Evolutionary conservation across 1,140 invertebrate genomes (phyloP).

Genomic region (Drosophila busckii): DNA sequence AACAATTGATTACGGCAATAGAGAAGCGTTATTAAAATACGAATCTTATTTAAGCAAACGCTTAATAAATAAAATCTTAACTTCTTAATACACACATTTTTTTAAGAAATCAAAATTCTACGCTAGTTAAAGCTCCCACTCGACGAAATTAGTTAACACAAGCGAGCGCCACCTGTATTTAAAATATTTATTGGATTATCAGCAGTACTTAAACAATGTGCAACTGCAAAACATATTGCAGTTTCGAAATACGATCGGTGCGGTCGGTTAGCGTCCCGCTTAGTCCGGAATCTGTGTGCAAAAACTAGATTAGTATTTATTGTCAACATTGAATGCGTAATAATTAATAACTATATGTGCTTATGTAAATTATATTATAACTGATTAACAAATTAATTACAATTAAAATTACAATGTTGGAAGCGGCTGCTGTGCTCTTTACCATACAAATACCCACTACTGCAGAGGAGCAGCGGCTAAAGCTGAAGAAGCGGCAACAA

Average conservation of each 20-base stretch:
- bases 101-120: too few species aligned
- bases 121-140: too few species aligned
- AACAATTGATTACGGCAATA: too few species aligned
- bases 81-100: too few species aligned
- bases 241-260: slow-evolving; percentile 51
- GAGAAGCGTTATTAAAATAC: too few species aligned
- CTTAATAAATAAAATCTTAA: too few species aligned
- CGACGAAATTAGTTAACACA: too few species aligned
- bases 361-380: slow-evolving; percentile 9
- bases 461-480: slow-evolving; percentile 57
- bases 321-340: too few species aligned
- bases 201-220: slow-evolving; percentile 17
- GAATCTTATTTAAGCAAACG: too few species aligned
- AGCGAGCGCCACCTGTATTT: too few species aligned
- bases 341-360: slow-evolving; percentile 6
- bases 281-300: not conserved
- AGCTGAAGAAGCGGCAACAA: slow-evolving; percentile 17
- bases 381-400: slow-evolving; percentile 6
- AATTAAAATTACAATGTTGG: slow-evolving; percentile 35
- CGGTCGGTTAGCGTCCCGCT: slow-evolving; percentile 20
- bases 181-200: too few species aligned
- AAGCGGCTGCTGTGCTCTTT: slow-evolving; percentile 71
- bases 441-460: slow-evolving; percentile 78
- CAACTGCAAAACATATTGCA: slow-evolving; percentile 2
- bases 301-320: slow-evolving; percentile 5